These are phyloP conservation scores for Sabatieria punctata DNA, from an alignment of 2,888 invertebrate species.

Conservation along the genomic window DNA sequence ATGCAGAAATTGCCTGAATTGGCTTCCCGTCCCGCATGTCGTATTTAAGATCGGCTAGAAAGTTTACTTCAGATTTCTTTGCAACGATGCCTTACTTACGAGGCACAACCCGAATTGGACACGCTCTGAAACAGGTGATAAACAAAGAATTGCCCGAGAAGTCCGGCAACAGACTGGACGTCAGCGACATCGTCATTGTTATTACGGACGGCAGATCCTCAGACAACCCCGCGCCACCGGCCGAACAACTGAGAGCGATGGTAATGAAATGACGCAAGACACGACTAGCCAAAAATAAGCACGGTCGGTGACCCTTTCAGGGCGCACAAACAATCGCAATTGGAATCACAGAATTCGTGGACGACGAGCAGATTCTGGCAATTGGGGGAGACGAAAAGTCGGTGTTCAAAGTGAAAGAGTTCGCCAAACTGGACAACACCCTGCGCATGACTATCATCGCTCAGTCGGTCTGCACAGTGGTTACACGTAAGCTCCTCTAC, in stretches of 20 bases:
- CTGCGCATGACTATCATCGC: background rate
- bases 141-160: background rate
- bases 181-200: background rate
- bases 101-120: background rate
- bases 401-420: background rate
- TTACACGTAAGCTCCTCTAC: no score
- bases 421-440: background rate
- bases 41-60: no score
- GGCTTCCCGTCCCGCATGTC: no score
- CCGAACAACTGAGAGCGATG: background rate
- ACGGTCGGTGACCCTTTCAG: background rate
- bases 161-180: background rate
- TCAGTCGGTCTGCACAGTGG: background rate
- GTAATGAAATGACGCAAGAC: no score
- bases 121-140: background rate
- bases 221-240: background rate
- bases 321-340: background rate
- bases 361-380: background rate
- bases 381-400: background rate
- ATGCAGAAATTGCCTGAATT: no score
- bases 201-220: background rate
- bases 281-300: no score
- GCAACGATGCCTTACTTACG: background rate
- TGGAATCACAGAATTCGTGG: background rate
- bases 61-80: background rate